Evolutionary conservation across 2,113 vertebrate genomes (phyloP).

Genomic region (Ictalurus furcatus): DNA sequence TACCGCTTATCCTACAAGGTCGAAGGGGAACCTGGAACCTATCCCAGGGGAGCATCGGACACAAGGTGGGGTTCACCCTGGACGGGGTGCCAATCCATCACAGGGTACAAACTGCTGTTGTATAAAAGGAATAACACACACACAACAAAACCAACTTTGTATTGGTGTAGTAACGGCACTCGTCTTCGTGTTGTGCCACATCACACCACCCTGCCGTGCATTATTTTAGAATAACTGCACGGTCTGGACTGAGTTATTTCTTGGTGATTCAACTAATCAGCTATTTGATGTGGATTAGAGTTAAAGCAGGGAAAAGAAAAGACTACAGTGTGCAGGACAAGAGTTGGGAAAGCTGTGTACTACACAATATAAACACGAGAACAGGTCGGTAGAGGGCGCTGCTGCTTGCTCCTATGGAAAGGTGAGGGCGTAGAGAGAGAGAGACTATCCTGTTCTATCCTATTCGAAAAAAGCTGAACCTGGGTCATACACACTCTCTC

Average conservation of each 20-base stretch:
- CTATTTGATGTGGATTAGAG: too few species aligned
- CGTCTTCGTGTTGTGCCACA: background rate
- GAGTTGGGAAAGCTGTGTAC: background rate
- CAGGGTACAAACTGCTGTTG: background rate
- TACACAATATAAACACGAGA: background rate
- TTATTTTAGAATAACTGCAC: background rate
- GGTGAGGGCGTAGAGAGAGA: background rate
- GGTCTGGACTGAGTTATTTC: background rate
- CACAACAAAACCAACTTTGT: too few species aligned
- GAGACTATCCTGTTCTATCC: background rate
- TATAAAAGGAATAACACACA: background rate
- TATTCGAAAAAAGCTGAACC: background rate
- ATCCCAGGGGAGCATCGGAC: too few species aligned
- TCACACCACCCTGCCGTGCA: background rate
- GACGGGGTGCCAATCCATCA: too few species aligned
- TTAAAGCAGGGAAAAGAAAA: background rate
- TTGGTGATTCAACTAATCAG: background rate
- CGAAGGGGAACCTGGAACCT: too few species aligned
- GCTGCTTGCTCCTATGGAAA: background rate
- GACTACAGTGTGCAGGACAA: background rate
- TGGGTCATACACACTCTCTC: background rate
- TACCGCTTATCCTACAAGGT: too few species aligned
- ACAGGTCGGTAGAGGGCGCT: constrained; percentile 16
- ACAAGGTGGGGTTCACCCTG: too few species aligned
- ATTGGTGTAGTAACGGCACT: background rate